These are phyloP conservation scores for Odontomachus brunneus DNA, from an alignment of 1,140 invertebrate species.

Conservation along the genomic window DNA sequence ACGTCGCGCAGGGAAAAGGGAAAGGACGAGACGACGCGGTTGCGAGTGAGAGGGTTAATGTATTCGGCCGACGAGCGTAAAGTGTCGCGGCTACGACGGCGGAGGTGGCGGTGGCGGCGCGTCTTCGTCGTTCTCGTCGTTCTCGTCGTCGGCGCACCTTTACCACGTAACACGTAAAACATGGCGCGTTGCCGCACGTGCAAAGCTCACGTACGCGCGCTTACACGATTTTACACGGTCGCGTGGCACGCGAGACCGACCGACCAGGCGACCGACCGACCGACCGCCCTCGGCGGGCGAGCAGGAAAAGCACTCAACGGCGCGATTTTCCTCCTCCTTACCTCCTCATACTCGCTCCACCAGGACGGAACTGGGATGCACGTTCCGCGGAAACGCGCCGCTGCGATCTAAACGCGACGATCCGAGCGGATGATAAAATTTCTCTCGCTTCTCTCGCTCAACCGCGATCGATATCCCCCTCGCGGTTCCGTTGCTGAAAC, in stretches of 20 bases:
- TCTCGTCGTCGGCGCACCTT: constrained; percentile 37
- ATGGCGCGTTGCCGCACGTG: constrained; percentile 42
- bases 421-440: too few relatives aligned
- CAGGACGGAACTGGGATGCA: too few relatives aligned
- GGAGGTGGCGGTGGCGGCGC: background rate
- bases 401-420: too few relatives aligned
- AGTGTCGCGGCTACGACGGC: constrained; percentile 10
- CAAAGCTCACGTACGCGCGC: constrained; percentile 48
- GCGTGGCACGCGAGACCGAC: constrained; percentile 51
- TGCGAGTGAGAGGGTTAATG: constrained; percentile 59
- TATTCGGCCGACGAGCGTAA: constrained; percentile 65
- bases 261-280: too few relatives aligned
- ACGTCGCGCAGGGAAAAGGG: background rate
- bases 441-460: too few relatives aligned
- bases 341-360: background rate
- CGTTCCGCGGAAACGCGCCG: too few relatives aligned
- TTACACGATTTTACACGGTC: constrained; percentile 37
- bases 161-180: constrained; percentile 63
- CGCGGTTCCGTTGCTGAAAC: too few relatives aligned
- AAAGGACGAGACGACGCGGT: too few relatives aligned
- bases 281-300: too few relatives aligned
- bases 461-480: too few relatives aligned
- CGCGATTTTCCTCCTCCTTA: background rate
- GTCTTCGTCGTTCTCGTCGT: background rate
- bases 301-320: background rate